Base-by-base conservation (phyloP, 2,888 invertebrate genomes). In the Doris montereyensis region DNA sequence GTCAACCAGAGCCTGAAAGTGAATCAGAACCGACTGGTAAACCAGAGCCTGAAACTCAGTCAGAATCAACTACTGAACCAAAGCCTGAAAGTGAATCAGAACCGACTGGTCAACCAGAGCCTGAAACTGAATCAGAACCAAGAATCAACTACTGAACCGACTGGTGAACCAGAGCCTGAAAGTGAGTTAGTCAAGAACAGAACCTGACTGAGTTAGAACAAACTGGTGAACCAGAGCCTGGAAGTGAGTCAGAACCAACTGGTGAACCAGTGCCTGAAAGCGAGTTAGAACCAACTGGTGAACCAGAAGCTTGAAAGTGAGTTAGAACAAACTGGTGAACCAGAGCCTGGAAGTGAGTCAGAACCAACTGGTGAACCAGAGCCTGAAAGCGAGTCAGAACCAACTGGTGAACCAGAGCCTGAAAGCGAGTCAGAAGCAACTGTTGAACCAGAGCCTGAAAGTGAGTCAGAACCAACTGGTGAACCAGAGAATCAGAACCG, bases 1-100 rank as follows among this genome's bases (percentile, higher is more conserved):
- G 8, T 41, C 83, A 84, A 74, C 72, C 81, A 0, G 84, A n/a
- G n/a, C n/a, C n/a, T n/a, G n/a, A n/a, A n/a, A n/a, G n/a, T n/a
- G n/a, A n/a, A n/a, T n/a, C n/a, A n/a, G n/a, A n/a, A n/a, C n/a
- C n/a, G n/a, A n/a, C n/a, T n/a, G n/a, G n/a, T n/a, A n/a, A 83
- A 77, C 21, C 76, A 35, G 70, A 57, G 10, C 17, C 13, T 10
- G 80, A 75, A 26, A 65, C 68, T n/a, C 81, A 79, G 80, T 24
- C 58, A 4, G 35, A 57, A 21, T 52, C 73, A 10, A 65, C n/a
- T 58, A 26, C 79, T 2, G 26, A 28, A 17, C 21, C 77, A 4
- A 71, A 41, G 17, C 52, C 52, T 17, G 52, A 68, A 41, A 21
- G 78, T n/a, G 71, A 70, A 65, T 58, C 78, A 10, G 62, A 77